Base-by-base conservation (phyloP, 2,888 invertebrate species). In the Troilus luridus region DNA sequence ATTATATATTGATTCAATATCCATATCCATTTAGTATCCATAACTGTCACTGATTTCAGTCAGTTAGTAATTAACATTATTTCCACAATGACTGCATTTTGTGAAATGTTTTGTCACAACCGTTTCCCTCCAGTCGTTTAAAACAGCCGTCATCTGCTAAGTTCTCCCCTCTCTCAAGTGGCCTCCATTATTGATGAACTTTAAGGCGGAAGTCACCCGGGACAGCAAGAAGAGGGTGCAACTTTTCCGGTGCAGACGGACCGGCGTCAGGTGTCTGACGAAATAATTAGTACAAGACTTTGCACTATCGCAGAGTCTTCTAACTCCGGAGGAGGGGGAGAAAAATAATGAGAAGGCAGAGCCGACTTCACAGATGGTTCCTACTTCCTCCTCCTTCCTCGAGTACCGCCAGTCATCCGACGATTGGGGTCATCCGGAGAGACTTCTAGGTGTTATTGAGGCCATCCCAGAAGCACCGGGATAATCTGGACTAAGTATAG, bases 211-310 rank as follows among this genome's bases (percentile, higher is more conserved):
- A 85, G 85, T 85, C 56, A 85, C 56, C 12, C n/a, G 85, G 85
- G 85, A 58, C n/a, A 58, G 41, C 2, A 19, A 0, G 56, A 41
- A 56, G 85, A 85, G 85, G 85, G 85, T 58, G 56, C 85, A 58
- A 85, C 56, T 58, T 58, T 85, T 85, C 56, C 85, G 56, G 58
- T 54, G n/a, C 85, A 56, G 85, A 58, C 85, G n/a, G 85, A 58
- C 85, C 54, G 85, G 85, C 56, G 85, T 58, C 85, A 85, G 56
- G 85, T 85, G 85, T n/a, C 85, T n/a, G 85, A 56, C 72, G 72
- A 77, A 85, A 85, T 85, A 85, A 85, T 85, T 85, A 85, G 85
- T 85, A 85, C 85, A 85, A 85, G 85, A 85, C 85, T 85, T 85
- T 85, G 85, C 85, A 85, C 85, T 85, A 85, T 85, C 56, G n/a